phyloP scores from a whole-genome alignment of 2,888 invertebrate species.

The Caenorhabditis macrosperma region DNA sequence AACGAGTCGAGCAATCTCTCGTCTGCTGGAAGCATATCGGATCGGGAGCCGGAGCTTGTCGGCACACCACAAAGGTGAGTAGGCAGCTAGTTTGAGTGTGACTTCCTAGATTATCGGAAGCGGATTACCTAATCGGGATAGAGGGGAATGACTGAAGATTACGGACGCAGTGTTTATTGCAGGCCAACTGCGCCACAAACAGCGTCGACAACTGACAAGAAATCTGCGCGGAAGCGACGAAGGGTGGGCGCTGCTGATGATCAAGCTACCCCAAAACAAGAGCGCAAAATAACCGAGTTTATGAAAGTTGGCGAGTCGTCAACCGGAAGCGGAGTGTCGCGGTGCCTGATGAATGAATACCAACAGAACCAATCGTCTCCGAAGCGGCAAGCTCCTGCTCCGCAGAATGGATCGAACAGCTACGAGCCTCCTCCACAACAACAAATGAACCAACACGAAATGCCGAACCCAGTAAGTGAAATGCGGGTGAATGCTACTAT shows the following conservation, averaged over 20 bases:
- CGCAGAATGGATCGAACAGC: constrained; percentile 53
- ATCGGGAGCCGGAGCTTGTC: constrained; percentile 62
- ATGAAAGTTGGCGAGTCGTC: constrained; percentile 44
- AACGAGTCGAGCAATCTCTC: constrained; percentile 71
- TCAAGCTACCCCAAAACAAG: constrained; percentile 67
- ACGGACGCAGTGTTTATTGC: constrained; percentile 25
- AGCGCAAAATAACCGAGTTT: constrained; percentile 72
- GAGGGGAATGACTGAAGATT: neutral
- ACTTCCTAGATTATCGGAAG: neutral
- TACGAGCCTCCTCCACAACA: constrained; percentile 25
- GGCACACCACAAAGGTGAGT: constrained; percentile 62
- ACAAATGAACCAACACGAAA: constrained; percentile 42
- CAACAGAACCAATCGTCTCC: constrained; percentile 58
- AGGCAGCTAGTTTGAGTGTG: neutral
- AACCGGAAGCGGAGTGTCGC: constrained; percentile 17
- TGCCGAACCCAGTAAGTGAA: constrained; percentile 9
- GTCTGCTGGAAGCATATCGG: constrained; percentile 68
- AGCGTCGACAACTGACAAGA: constrained; percentile 58
- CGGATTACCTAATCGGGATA: constrained; percentile 22
- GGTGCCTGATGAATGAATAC: constrained; percentile 41
- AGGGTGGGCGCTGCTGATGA: constrained; percentile 23
- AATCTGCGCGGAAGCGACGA: constrained; percentile 60
- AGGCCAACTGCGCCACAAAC: constrained; percentile 44
- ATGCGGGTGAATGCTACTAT: neutral
- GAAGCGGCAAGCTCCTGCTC: constrained; percentile 38